phyloP scores from a whole-genome alignment of 23 tunicate genomes.

The Ciona savignyi region DNA sequence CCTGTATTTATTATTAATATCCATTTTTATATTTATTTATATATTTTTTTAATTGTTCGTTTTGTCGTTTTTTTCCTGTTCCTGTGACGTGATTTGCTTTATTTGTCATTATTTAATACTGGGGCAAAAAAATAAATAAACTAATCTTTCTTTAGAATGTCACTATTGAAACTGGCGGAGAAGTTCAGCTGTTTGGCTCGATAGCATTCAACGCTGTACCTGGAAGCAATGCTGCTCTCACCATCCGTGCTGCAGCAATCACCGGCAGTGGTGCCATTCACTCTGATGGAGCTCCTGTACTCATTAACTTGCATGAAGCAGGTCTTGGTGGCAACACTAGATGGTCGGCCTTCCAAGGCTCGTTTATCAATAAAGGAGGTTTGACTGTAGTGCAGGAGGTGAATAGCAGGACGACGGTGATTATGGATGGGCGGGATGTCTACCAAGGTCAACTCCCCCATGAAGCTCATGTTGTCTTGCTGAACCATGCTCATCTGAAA shows the following conservation, averaged over 20 bases:
- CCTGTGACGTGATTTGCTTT: too few species aligned
- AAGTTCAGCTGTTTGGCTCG: constrained; percentile 2
- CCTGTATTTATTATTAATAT: too few species aligned
- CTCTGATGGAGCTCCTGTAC: not conserved
- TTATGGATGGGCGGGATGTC: constrained; percentile 4
- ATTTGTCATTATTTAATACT: too few species aligned
- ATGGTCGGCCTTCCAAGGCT: constrained; percentile 11
- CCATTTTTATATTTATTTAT: too few species aligned
- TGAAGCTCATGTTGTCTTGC: constrained; percentile 5
- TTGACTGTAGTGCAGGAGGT: not conserved
- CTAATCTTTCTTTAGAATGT: constrained; percentile 2
- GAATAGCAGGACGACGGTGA: not conserved
- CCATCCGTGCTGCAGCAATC: not conserved
- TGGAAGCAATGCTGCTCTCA: constrained; percentile 5
- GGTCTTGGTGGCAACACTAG: constrained; percentile 10
- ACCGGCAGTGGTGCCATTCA: constrained; percentile 7
- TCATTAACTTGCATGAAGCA: not conserved
- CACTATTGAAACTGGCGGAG: constrained; percentile 8
- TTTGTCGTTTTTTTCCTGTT: too few species aligned
- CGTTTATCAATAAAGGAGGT: constrained; percentile 10
- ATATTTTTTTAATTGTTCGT: too few species aligned
- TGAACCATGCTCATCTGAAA: not conserved
- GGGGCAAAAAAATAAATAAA: too few species aligned
- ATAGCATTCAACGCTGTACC: not conserved
- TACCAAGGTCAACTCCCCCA: not conserved